Conservation (phyloP, 2,888 invertebrate species). For the Sepiola atlantica region DNA sequence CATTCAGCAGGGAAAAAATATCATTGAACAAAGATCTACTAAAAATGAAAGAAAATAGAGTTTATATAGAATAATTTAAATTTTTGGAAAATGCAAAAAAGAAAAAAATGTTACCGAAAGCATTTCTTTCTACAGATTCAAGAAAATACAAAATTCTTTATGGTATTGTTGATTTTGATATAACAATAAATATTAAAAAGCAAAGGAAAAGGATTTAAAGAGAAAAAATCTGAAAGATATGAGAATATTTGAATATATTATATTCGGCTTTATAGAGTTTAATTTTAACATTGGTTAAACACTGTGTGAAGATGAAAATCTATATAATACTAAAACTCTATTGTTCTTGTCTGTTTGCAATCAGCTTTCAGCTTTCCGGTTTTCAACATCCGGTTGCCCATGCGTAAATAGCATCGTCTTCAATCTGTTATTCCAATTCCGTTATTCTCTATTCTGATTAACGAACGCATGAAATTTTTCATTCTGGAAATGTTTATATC, state of each 20-base stretch:
- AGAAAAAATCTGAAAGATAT: background rate
- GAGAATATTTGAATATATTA: constrained; percentile 4
- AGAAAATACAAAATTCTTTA: background rate
- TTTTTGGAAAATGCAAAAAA: background rate
- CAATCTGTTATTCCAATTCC: too few species aligned
- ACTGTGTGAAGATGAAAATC: too few species aligned
- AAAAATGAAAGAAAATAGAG: background rate
- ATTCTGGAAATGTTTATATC: too few species aligned
- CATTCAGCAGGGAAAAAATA: background rate
- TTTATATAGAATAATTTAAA: background rate
- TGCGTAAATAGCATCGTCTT: too few species aligned
- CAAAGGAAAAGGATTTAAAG: background rate
- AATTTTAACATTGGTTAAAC: background rate
- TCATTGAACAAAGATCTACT: background rate
- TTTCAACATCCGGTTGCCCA: too few species aligned
- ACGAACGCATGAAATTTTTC: too few species aligned
- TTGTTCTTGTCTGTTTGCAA: too few species aligned
- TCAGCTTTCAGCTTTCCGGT: too few species aligned
- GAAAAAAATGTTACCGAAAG: background rate
- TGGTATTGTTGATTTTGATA: background rate
- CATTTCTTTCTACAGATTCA: background rate
- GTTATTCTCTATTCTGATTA: too few species aligned
- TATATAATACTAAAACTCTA: too few species aligned
- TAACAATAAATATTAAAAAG: constrained; percentile 32
- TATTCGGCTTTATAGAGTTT: background rate